Evolutionary conservation across 2,888 invertebrate species (phyloP).

Genomic region (Oscheius sp.): DNA sequence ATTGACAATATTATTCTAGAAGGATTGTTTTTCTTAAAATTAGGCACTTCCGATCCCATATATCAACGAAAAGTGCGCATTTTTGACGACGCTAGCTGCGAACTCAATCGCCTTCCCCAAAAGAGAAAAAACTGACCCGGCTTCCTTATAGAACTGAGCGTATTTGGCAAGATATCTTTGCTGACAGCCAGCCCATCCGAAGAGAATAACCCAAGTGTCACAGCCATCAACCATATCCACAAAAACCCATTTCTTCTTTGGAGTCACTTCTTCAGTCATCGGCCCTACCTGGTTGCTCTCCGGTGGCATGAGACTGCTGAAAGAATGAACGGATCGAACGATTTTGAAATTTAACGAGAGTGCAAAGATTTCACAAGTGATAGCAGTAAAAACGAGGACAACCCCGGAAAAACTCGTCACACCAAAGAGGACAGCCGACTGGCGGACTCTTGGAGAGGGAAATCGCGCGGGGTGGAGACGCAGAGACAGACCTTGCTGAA

Average conservation of each 20-base stretch:
- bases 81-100: too few relatives aligned
- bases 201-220: conserved; percentile 77
- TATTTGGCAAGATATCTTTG: conserved; percentile 83
- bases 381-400: background rate
- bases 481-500: background rate
- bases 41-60: too few relatives aligned
- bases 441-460: background rate
- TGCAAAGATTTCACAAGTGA: background rate
- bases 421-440: conserved; percentile 21
- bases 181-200: conserved; percentile 84
- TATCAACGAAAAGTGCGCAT: too few relatives aligned
- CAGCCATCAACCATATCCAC: conserved; percentile 28
- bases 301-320: conserved; percentile 2
- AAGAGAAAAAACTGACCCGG: conserved; percentile 75
- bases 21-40: too few relatives aligned
- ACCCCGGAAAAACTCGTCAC: background rate
- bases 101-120: background rate
- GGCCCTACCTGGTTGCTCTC: conserved; percentile 20
- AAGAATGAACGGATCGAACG: background rate
- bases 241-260: conserved; percentile 23
- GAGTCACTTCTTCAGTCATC: conserved; percentile 1
- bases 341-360: background rate
- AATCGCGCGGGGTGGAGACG: conserved; percentile 1
- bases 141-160: conserved; percentile 81
- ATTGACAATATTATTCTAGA: too few relatives aligned